Percentiles rank a stretch among this genome's conserved stretches.
phyloP scores from a whole-genome alignment of 2,888 invertebrate species.

The Polymixis lichenea region DNA sequence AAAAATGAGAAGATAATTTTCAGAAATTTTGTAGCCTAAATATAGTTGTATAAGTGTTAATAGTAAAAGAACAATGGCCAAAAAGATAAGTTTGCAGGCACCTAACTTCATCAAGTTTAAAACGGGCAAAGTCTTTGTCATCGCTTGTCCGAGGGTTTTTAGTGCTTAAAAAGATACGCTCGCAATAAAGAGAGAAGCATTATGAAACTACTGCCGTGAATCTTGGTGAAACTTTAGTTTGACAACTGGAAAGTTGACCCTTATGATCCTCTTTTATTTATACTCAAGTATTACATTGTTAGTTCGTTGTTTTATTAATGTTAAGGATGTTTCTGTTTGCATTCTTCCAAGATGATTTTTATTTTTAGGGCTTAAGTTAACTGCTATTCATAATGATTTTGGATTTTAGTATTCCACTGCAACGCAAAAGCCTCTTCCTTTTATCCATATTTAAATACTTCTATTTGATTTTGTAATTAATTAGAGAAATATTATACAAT shows the following conservation, averaged over 20 bases:
- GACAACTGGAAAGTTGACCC: conserved; percentile 43
- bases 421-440: no score
- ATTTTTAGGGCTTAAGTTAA: no score
- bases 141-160: conserved; percentile 21
- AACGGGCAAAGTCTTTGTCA: conserved; percentile 35
- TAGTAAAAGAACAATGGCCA: conserved; percentile 8
- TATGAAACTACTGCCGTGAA: conserved; percentile 40
- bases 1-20: background rate
- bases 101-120: conserved; percentile 33
- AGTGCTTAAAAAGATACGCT: conserved; percentile 49
- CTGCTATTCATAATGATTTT: background rate
- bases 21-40: background rate
- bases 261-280: conserved; percentile 9
- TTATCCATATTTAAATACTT: background rate
- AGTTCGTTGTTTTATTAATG: conserved; percentile 21
- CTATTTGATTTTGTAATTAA: background rate
- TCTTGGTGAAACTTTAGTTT: conserved; percentile 34
- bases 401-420: background rate
- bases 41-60: background rate
- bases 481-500: background rate
- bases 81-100: conserved; percentile 22
- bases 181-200: conserved; percentile 34
- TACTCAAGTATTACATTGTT: conserved; percentile 1
- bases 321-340: background rate
- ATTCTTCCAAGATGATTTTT: background rate